Conservation (phyloP, 2,888 invertebrate species). For the Sarcophaga carnaria region DNA sequence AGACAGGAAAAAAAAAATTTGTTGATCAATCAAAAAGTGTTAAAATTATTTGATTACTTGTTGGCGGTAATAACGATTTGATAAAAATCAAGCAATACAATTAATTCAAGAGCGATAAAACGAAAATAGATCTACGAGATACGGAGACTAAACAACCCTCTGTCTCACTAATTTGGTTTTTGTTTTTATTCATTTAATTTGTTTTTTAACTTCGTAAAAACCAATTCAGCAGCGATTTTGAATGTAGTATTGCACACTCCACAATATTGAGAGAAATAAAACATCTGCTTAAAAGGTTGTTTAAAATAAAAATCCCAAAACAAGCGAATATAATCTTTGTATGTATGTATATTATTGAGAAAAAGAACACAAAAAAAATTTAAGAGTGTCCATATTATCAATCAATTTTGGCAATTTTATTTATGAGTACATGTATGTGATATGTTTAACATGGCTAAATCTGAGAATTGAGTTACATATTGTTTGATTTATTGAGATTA, state of each 20-base stretch:
- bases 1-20: not conserved
- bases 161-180: not conserved
- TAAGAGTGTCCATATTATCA: not conserved
- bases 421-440: not conserved
- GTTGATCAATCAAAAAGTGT: not conserved
- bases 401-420: not conserved
- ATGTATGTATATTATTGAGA: too few relatives aligned
- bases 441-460: not conserved
- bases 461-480: conserved; percentile 32
- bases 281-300: conserved; percentile 18
- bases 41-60: conserved; percentile 1
- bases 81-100: conserved; percentile 2
- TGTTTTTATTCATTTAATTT: not conserved
- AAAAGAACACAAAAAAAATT: not conserved
- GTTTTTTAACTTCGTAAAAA: not conserved
- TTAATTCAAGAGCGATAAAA: conserved; percentile 9
- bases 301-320: not conserved
- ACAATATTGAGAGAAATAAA: not conserved
- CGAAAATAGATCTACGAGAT: not conserved
- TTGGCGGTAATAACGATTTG: not conserved
- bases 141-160: not conserved
- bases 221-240: not conserved
- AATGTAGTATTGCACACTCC: too few relatives aligned
- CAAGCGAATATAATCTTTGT: too few relatives aligned
- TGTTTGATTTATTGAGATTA: conserved; percentile 10